Percentiles rank a stretch among this genome's conserved stretches.
These are phyloP conservation scores for Neomonachus schauinslandi DNA, from an alignment of 2,113 vertebrate species.

Conservation along the genomic window DNA sequence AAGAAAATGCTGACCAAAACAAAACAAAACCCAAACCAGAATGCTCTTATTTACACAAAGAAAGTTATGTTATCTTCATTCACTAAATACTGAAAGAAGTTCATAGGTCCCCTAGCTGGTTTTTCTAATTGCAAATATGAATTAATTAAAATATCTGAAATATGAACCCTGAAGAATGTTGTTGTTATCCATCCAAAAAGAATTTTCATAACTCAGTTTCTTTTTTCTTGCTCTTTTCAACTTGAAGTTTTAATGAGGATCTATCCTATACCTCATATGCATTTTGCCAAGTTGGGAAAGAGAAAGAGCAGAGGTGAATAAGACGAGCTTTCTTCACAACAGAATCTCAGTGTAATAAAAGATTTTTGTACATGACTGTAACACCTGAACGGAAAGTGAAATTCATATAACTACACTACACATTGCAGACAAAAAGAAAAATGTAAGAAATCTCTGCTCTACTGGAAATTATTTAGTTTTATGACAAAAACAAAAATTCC, in stretches of 20 bases:
- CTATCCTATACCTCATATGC: not conserved
- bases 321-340: not conserved
- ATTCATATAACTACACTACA: not conserved
- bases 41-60: not conserved
- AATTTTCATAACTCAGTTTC: not conserved
- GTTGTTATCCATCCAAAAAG: not conserved
- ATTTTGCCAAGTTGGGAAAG: not conserved
- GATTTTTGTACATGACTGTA: not conserved
- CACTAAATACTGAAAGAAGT: not conserved
- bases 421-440: not conserved
- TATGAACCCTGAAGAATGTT: not conserved
- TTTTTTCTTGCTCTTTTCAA: slow-evolving; percentile 13
- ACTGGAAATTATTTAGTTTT: not conserved
- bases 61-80: slow-evolving; percentile 21
- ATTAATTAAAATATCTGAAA: not conserved
- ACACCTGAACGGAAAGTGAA: not conserved
- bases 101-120: not conserved
- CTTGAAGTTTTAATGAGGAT: not conserved
- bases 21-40: not conserved
- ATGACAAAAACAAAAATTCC: slow-evolving; percentile 1
- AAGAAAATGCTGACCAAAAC: not conserved
- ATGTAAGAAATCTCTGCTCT: not conserved
- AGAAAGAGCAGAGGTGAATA: not conserved
- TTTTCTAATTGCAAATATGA: not conserved
- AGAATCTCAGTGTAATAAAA: not conserved